Evolutionary conservation across 2,888 invertebrate species (phyloP).

Genomic region (Agrotis clavis): DNA sequence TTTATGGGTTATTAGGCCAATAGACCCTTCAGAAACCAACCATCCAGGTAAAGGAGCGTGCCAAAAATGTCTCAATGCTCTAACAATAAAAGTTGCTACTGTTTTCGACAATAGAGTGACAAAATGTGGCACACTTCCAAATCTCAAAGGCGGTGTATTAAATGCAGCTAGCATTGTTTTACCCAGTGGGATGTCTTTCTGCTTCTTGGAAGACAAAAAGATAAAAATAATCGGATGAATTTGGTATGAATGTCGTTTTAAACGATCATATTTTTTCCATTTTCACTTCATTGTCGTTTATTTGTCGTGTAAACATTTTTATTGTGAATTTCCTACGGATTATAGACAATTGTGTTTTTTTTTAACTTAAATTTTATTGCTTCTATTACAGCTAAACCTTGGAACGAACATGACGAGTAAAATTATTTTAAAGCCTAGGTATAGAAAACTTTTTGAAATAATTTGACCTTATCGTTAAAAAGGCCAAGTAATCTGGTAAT

Average conservation of each 20-base stretch:
- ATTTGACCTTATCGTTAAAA: conserved; percentile 17
- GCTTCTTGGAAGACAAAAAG: conserved; percentile 54
- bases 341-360: conserved; percentile 11
- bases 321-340: conserved; percentile 5
- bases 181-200: conserved; percentile 73
- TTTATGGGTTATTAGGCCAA: conserved; percentile 75
- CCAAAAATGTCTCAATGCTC: conserved; percentile 68
- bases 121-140: conserved; percentile 73
- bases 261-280: conserved; percentile 21
- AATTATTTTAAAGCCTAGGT: not conserved
- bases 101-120: conserved; percentile 65
- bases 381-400: not conserved
- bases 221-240: conserved; percentile 45
- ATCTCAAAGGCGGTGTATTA: conserved; percentile 70
- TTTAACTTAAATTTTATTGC: not conserved
- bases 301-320: conserved; percentile 25
- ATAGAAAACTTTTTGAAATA: conserved; percentile 4
- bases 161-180: conserved; percentile 75
- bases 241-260: conserved; percentile 16
- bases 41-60: conserved; percentile 62
- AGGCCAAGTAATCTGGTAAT: conserved; percentile 23
- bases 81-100: conserved; percentile 80
- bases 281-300: conserved; percentile 24
- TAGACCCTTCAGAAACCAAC: conserved; percentile 42
- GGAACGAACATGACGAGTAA: not conserved